These are phyloP conservation scores for Rhamphomyia laevipes DNA, from an alignment of 2,888 invertebrate species.

Conservation along the genomic window DNA sequence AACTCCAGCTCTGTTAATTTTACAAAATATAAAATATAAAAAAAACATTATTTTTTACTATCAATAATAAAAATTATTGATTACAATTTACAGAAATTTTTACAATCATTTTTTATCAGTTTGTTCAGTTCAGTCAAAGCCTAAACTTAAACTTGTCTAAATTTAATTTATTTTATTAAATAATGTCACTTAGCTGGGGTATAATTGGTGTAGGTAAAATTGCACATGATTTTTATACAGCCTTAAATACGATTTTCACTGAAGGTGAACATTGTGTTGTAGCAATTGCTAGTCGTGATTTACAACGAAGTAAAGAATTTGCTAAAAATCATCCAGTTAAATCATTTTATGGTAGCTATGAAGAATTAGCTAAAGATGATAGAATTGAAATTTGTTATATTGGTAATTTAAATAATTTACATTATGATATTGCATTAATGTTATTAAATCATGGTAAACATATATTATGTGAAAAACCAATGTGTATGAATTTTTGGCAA, in stretches of 20 bases:
- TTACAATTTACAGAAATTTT: no score
- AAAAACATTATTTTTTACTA: no score
- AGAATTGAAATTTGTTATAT: constrained; percentile 75
- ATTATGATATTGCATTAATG: constrained; percentile 52
- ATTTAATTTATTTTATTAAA: background rate
- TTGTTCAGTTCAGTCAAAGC: constrained; percentile 5
- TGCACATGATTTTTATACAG: constrained; percentile 65
- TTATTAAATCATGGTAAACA: constrained; percentile 70
- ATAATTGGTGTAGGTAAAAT: constrained; percentile 72
- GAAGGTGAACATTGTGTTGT: constrained; percentile 51
- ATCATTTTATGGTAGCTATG: constrained; percentile 60
- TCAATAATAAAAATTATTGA: no score
- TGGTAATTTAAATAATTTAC: constrained; percentile 58
- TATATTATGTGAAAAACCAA: constrained; percentile 77
- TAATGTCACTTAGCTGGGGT: constrained; percentile 55
- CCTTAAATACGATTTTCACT: constrained; percentile 46
- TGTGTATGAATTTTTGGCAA: constrained; percentile 63
- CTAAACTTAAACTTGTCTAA: constrained; percentile 11
- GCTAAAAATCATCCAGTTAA: constrained; percentile 55
- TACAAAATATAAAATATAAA: no score
- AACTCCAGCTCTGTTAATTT: no score
- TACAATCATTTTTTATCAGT: constrained; percentile 6
- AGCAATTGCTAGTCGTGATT: constrained; percentile 64
- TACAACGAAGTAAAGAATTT: constrained; percentile 56
- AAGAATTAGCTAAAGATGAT: constrained; percentile 54